Conservation (phyloP, 2,888 invertebrate species). For the Athalia cordata region DNA sequence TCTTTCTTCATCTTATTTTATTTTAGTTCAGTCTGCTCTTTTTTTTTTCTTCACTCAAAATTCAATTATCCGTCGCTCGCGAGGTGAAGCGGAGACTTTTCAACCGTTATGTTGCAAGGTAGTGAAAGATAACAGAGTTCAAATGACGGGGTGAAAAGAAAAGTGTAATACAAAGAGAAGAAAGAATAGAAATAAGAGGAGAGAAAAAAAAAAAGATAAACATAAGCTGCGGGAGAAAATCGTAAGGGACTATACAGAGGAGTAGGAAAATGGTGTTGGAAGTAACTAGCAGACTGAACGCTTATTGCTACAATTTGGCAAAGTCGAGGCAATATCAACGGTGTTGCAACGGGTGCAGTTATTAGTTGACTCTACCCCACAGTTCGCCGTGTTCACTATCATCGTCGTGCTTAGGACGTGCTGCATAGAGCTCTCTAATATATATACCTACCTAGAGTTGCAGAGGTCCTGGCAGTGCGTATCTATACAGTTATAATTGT, state of each 20-base stretch:
- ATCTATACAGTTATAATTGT: no score
- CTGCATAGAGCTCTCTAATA: no score
- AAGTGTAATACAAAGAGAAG: neutral
- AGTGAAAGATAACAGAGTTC: no score
- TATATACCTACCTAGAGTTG: neutral
- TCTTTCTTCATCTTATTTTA: no score
- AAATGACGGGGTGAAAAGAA: neutral
- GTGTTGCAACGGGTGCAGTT: constrained; percentile 56
- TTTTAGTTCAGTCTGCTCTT: no score
- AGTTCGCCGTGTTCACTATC: constrained; percentile 15
- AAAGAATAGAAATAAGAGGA: neutral
- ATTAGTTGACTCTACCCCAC: constrained; percentile 46
- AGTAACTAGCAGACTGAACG: constrained; percentile 51
- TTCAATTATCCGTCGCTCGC: no score
- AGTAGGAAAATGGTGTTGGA: constrained; percentile 51
- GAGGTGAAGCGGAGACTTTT: no score
- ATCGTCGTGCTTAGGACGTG: neutral
- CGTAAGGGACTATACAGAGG: neutral
- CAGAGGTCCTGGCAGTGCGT: neutral
- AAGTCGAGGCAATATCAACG: constrained; percentile 61
- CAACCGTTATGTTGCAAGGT: no score
- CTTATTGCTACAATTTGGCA: constrained; percentile 66
- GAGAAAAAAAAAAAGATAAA: neutral
- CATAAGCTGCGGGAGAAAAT: neutral
- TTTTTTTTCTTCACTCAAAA: no score